These are phyloP conservation scores for Atethmia centrago DNA, from an alignment of 2,888 invertebrate genomes.

Conservation along the genomic window DNA sequence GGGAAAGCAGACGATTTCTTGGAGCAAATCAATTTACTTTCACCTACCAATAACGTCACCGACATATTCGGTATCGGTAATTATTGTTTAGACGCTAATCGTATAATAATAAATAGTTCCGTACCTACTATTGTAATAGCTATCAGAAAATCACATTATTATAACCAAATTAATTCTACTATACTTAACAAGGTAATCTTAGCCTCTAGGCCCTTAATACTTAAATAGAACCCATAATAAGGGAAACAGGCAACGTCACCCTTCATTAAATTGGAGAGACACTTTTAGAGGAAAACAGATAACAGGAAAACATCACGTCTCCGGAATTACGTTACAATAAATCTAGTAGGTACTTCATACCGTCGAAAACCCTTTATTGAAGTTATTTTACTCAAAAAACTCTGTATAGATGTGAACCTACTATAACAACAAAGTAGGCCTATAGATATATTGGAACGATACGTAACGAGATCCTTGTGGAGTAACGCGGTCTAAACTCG, in stretches of 20 bases:
- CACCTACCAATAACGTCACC: not conserved
- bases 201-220: not conserved
- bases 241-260: not conserved
- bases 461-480: slow-evolving; percentile 73
- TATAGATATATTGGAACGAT: slow-evolving; percentile 55
- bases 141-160: not conserved
- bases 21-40: not conserved
- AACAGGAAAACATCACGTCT: slow-evolving; percentile 5
- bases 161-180: not conserved
- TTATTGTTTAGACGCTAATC: not conserved
- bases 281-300: slow-evolving; percentile 14
- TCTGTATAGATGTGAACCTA: slow-evolving; percentile 13
- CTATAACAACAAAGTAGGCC: slow-evolving; percentile 43
- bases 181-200: not conserved
- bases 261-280: slow-evolving; percentile 32
- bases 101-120: too few relatives aligned
- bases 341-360: slow-evolving; percentile 4
- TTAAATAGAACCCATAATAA: slow-evolving; percentile 3
- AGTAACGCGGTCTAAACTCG: slow-evolving; percentile 58
- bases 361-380: slow-evolving; percentile 7
- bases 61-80: slow-evolving; percentile 9
- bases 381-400: slow-evolving; percentile 32
- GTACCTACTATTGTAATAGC: not conserved
- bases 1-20: too few relatives aligned
- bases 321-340: slow-evolving; percentile 10